Conservation (phyloP, 2,113 vertebrate species). For the Limnothrissa miodon region DNA sequence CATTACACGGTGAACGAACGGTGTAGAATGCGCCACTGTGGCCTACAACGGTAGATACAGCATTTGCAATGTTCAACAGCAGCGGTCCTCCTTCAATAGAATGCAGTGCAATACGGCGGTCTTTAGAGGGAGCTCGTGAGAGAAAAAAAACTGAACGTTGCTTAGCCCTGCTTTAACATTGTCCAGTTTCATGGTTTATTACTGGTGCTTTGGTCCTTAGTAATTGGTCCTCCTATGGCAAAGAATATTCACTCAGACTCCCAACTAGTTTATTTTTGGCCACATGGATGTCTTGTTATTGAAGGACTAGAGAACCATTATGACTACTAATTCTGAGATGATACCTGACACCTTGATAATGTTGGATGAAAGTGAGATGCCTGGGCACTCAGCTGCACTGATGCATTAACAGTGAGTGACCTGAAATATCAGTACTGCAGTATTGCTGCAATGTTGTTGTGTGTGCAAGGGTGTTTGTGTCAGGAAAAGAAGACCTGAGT, state of each 20-base stretch:
- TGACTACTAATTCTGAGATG: not conserved
- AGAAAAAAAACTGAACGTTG: too few relatives aligned
- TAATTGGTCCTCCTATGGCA: not conserved
- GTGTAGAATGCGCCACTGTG: too few relatives aligned
- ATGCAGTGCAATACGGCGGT: too few relatives aligned
- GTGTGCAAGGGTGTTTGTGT: not conserved
- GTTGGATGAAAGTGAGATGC: not conserved
- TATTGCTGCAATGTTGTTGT: not conserved
- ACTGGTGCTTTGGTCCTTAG: not conserved
- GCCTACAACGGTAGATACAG: too few relatives aligned
- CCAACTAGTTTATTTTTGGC: not conserved
- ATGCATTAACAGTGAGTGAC: not conserved
- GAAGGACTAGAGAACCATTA: not conserved
- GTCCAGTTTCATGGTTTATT: not conserved
- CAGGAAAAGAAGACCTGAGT: not conserved
- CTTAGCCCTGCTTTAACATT: too few relatives aligned
- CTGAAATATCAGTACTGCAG: not conserved
- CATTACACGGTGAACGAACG: too few relatives aligned
- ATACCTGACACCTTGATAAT: not conserved
- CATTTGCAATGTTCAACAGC: too few relatives aligned
- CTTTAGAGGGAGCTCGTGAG: too few relatives aligned
- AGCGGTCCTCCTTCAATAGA: too few relatives aligned
- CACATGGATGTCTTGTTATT: not conserved
- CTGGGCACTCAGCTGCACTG: not conserved
- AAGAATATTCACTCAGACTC: not conserved